A percentile compares a stretch with the other conserved stretches of the same genome.
These are phyloP conservation scores for Sinodicranocentrus sp. DNA, from an alignment of 2,888 invertebrate genomes.

Conservation along the genomic window DNA sequence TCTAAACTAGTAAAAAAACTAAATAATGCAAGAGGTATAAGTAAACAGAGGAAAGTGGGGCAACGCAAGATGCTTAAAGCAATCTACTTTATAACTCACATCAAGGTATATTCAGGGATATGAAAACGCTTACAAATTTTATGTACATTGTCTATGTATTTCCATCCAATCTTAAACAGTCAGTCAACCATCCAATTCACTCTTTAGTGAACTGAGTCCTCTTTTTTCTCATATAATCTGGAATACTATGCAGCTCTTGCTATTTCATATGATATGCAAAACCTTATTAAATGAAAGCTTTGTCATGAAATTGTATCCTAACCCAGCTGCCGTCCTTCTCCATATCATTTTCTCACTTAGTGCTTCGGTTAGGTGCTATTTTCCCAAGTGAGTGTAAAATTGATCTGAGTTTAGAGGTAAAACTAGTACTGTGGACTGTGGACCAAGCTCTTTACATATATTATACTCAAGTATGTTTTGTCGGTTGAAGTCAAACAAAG, in stretches of 20 bases:
- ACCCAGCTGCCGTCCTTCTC: neutral
- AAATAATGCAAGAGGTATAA: constrained; percentile 19
- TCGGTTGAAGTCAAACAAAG: constrained; percentile 31
- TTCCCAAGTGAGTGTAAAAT: constrained; percentile 22
- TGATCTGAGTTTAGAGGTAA: constrained; percentile 16
- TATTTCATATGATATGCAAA: constrained; percentile 30
- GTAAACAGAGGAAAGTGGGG: constrained; percentile 11
- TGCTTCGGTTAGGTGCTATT: neutral
- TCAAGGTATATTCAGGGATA: neutral
- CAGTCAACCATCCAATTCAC: constrained; percentile 5
- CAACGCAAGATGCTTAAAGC: constrained; percentile 20
- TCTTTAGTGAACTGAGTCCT: too few relatives aligned
- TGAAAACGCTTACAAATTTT: neutral
- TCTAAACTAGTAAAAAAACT: constrained; percentile 11
- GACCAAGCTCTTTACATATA: constrained; percentile 11
- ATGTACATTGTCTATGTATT: neutral
- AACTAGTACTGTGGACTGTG: neutral
- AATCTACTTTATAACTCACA: constrained; percentile 25
- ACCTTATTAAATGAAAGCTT: constrained; percentile 40
- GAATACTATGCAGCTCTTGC: neutral
- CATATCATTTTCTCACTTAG: neutral
- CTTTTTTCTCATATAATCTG: too few relatives aligned
- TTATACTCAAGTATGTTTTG: neutral
- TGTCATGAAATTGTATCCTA: constrained; percentile 19
- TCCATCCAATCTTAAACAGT: neutral